Conservation (phyloP, 2,888 invertebrate genomes). For the Lepas anatifera region DNA sequence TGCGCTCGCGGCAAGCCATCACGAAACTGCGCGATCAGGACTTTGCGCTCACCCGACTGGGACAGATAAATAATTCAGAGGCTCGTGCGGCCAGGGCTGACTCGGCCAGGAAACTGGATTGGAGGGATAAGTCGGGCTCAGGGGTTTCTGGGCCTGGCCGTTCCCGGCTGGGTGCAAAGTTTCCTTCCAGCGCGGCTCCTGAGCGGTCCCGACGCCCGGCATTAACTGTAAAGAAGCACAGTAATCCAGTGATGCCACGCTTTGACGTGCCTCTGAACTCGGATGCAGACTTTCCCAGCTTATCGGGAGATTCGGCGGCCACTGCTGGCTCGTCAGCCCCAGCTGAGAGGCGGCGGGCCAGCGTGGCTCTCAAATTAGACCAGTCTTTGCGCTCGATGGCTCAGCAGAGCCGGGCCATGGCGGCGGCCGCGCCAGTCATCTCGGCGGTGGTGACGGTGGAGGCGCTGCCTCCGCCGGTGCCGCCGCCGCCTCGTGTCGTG, state of each 20-base stretch:
- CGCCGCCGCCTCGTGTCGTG: background rate
- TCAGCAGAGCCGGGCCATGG: background rate
- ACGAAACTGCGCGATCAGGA: conserved; percentile 1
- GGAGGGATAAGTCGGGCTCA: too few species aligned
- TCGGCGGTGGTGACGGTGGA: background rate
- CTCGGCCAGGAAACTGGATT: too few species aligned
- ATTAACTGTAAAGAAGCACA: background rate
- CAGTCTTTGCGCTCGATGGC: conserved; percentile 7
- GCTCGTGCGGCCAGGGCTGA: too few species aligned
- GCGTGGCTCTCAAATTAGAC: conserved; percentile 3
- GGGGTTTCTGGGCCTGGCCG: too few species aligned
- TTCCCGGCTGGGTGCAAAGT: background rate
- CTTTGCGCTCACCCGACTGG: conserved; percentile 3
- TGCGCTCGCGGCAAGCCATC: background rate
- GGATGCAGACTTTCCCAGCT: background rate
- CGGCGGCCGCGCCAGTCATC: background rate
- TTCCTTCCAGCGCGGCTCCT: background rate
- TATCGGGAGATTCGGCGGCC: background rate
- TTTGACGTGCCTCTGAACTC: background rate
- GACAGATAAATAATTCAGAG: background rate
- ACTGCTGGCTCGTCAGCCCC: background rate
- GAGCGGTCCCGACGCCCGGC: background rate
- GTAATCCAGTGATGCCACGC: background rate
- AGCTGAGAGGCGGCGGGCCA: background rate
- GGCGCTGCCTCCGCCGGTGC: background rate